Conservation (phyloP, 1,140 invertebrate genomes). For the Dendrolimus punctatus region DNA sequence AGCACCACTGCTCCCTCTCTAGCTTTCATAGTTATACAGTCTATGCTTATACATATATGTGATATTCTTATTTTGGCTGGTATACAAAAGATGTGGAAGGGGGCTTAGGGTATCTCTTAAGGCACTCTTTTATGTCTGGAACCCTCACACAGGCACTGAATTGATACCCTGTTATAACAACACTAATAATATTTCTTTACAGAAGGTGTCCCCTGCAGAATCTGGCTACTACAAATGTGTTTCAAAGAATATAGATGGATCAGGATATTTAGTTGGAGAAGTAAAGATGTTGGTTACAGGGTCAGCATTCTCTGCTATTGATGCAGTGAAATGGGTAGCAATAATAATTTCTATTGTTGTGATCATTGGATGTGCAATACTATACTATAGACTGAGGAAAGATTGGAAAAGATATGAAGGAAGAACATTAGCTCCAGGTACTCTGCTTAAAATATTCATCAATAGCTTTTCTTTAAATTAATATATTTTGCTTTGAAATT, state of each 20-base stretch:
- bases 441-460: constrained; percentile 1
- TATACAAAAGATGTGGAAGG: no score
- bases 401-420: constrained; percentile 60
- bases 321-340: constrained; percentile 55
- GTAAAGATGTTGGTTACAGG: constrained; percentile 75
- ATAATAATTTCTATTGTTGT: constrained; percentile 62
- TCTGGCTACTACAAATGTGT: constrained; percentile 77
- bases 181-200: constrained; percentile 20
- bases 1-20: no score
- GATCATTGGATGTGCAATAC: constrained; percentile 53
- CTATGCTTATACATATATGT: no score
- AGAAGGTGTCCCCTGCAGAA: constrained; percentile 75
- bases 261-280: constrained; percentile 68
- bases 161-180: not conserved
- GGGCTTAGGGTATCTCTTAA: no score
- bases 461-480: not conserved
- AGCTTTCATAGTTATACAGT: no score
- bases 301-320: constrained; percentile 67
- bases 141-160: no score
- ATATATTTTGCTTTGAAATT: no score
- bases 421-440: constrained; percentile 49
- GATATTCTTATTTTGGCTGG: no score
- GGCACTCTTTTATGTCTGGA: no score
- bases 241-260: constrained; percentile 72
- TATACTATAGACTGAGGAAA: constrained; percentile 54